Evolutionary conservation across 2,113 vertebrate genomes (phyloP), one percentile per base, ranked within the genome.

Genomic region (Silurus asotus): DNA sequence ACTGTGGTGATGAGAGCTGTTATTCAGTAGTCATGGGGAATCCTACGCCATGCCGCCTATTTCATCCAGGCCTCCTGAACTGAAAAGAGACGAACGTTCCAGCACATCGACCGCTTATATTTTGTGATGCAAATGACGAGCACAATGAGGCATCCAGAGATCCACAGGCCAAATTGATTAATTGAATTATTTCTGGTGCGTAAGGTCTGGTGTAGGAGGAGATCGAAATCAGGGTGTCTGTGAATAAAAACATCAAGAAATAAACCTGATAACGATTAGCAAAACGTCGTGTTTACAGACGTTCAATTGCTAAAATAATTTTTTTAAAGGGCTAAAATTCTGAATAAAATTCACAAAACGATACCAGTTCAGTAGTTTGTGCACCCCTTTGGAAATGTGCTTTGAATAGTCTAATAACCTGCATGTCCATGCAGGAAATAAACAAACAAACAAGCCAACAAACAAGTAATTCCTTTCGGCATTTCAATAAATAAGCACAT

Each of bases 61-160:
- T 91, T 89, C 80, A 89, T 88, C 88, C 86, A 83, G 49, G 56
- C 70, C 65, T 83, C 61, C 58, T 58, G 28, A 88, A 84, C 67
- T 88, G 76, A 88, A 92, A 92, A 84, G 84, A 64, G 82, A 55
- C 69, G 86, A 91, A 87, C 15, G 45, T 87, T 64, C 37, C 70
- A 89, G 64, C 83, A 85, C 88, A 90, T 90, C 88, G 85, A 88
- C 88, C 67, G 64, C 64, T 87, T 69, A 25, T 86, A 90, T 93
- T 94, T 94, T 93, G 91, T 93, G 79, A 93, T 93, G 93, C 91
- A 93, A 94, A 94, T 93, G 56, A 84, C 56, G 80, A 20, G 53
- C 77, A 92, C 87, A 90, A 92, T 92, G 93, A 93, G 72, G 51
- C 64, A 61, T 91, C 92, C 88, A 25, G 8, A 91, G 91, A 89